phyloP scores from a whole-genome alignment of 2,797 vertebrate species.

The Stomatorhinus walkeri region DNA sequence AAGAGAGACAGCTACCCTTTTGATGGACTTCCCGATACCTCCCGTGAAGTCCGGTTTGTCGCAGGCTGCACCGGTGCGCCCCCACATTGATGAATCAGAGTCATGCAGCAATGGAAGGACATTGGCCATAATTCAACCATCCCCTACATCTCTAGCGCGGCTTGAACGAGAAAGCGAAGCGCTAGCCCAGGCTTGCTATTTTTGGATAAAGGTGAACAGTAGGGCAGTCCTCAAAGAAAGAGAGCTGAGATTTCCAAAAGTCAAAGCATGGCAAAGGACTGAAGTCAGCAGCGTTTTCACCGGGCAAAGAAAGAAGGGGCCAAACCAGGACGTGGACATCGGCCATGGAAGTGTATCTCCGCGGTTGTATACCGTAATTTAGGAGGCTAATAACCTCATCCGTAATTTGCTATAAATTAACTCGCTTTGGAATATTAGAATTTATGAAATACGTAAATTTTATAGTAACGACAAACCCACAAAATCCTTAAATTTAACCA shows the following conservation, averaged over 20 bases:
- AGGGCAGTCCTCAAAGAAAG: background rate
- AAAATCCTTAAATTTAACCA: background rate
- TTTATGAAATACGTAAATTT: background rate
- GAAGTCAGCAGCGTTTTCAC: background rate
- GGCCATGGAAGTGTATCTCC: background rate
- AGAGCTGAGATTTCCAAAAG: background rate
- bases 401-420: background rate
- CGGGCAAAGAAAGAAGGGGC: background rate
- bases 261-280: background rate
- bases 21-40: background rate
- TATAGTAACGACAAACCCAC: background rate
- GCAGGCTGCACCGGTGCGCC: background rate
- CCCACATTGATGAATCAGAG: background rate
- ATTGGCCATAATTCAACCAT: background rate
- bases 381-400: background rate
- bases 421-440: background rate
- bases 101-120: background rate
- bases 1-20: background rate
- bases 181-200: background rate
- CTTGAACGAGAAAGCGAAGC: background rate
- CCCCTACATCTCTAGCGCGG: background rate
- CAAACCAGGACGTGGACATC: background rate
- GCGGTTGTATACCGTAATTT: background rate
- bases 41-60: background rate
- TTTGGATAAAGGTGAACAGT: background rate